Conservation (phyloP, 2,888 invertebrate genomes). For the Calliopum simillimum region DNA sequence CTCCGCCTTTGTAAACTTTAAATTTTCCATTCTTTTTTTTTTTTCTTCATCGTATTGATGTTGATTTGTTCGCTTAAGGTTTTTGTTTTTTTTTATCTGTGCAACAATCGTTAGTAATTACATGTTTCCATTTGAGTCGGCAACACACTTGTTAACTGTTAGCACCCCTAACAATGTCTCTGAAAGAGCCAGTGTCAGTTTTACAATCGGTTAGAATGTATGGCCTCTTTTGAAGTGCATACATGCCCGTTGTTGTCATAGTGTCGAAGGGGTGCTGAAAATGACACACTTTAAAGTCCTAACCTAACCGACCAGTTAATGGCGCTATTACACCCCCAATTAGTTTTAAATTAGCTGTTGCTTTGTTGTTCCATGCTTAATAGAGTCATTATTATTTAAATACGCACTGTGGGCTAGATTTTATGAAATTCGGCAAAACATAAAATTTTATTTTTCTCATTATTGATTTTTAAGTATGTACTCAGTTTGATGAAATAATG, state of each 20-base stretch:
- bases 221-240: constrained; percentile 38
- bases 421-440: too few relatives aligned
- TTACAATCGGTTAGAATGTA: constrained; percentile 11
- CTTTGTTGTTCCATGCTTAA: constrained; percentile 28
- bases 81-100: constrained; percentile 24
- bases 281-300: constrained; percentile 54
- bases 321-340: constrained; percentile 66
- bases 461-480: too few relatives aligned
- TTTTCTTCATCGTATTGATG: constrained; percentile 17
- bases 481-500: too few relatives aligned
- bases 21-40: constrained; percentile 39
- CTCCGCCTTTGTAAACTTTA: constrained; percentile 35
- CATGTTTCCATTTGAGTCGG: constrained; percentile 43
- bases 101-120: constrained; percentile 43
- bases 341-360: constrained; percentile 56
- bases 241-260: constrained; percentile 39
- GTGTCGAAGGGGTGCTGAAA: constrained; percentile 51
- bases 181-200: not conserved
- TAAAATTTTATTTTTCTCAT: too few relatives aligned
- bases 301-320: constrained; percentile 60
- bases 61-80: constrained; percentile 36
- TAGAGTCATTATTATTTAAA: not conserved
- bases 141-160: constrained; percentile 56
- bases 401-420: too few relatives aligned
- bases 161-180: constrained; percentile 49